Evolutionary conservation across 2,113 vertebrate species (phyloP).

Genomic region (Percopsis transmontana): DNA sequence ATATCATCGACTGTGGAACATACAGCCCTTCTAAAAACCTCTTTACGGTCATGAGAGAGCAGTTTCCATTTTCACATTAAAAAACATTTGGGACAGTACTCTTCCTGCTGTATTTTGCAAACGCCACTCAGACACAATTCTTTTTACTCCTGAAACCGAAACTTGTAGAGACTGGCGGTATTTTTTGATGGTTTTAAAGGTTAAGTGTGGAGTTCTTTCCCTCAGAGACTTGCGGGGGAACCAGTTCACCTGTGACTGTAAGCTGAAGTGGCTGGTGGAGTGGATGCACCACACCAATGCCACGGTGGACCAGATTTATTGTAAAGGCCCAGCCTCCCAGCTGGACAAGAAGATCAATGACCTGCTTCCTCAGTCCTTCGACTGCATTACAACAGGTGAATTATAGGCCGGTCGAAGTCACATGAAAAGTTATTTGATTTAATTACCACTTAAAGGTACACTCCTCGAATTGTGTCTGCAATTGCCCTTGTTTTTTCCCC

Average conservation of each 20-base stretch:
- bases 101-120: neutral
- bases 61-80: neutral
- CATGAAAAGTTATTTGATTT: neutral
- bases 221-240: constrained; percentile 94
- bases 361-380: constrained; percentile 87
- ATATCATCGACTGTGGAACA: neutral
- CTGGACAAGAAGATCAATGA: constrained; percentile 92
- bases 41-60: constrained; percentile 32
- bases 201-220: neutral
- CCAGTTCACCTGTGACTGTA: constrained; percentile 95
- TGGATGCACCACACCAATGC: constrained; percentile 96
- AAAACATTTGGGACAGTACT: neutral
- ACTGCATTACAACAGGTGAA: constrained; percentile 96
- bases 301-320: constrained; percentile 94
- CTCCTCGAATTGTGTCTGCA: neutral
- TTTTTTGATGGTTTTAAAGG: neutral
- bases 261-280: constrained; percentile 96
- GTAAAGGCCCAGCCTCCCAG: constrained; percentile 87
- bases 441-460: too few species aligned
- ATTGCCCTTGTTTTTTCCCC: neutral
- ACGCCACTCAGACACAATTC: neutral
- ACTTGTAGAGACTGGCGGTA: constrained; percentile 11
- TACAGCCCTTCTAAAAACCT: neutral
- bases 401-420: neutral
- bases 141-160: constrained; percentile 7